Base-by-base conservation (phyloP, 2,113 vertebrate species). In the Ceuthmochares aereus region DNA sequence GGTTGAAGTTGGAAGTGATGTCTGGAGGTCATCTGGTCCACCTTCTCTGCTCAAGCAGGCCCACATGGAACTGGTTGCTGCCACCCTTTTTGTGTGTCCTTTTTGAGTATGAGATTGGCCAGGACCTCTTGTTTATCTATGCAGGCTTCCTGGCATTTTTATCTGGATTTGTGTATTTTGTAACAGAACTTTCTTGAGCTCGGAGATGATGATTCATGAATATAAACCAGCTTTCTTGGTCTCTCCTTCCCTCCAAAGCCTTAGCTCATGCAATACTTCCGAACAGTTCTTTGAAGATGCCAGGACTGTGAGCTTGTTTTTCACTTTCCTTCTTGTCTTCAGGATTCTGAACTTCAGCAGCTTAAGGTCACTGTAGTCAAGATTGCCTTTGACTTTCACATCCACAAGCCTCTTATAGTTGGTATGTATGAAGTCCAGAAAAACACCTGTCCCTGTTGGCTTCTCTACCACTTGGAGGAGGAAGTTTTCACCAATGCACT, bases 11-110 rank as follows among this genome's bases (percentile, higher is more conserved):
- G 66, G 40, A 78, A 70, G 18, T 6, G 13, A 47, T 4, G 6
- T 82, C 26, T 82, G 30, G 9, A 74, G 1, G 26, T 43, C 19
- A 30, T 2, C 7, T 32, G 17, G 23, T 59, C n/a, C 10, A 67
- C 25, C 3, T 3, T 2, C 9, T 1, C 12, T 51, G 15, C 36
- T 73, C 29, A 52, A 29, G 32, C 20, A 55, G n/a, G 18, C 20
- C 6, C 1, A 1, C 25, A 8, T 25, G 34, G 19, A 55, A 4
- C 17, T 0, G 0, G 3, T 67, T 84, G 10, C 6, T 55, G 72
- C 42, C 6, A 68, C 8, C 2, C 3, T 59, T 10, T 77, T 0
- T 55, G 59, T 25, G 14, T 6, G 27, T 84, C 9, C 3, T 22
- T 55, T 54, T 32, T 47, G 30, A 51, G 7, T 42, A 8, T 55